These are phyloP conservation scores for Tympanuchus pallidicinctus DNA, from an alignment of 2,113 vertebrate genomes.

Conservation along the genomic window DNA sequence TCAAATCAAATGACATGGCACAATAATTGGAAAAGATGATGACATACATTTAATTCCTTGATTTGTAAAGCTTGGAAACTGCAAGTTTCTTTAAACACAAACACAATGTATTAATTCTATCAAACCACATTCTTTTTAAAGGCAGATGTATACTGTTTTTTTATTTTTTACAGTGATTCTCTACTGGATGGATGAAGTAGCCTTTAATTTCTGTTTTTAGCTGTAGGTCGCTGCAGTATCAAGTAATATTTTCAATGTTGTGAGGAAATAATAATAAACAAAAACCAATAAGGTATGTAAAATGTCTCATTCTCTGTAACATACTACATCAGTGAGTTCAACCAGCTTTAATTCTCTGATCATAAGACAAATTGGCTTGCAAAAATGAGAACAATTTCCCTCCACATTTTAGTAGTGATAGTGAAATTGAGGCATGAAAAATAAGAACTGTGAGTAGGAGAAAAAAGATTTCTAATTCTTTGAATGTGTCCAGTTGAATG, in stretches of 20 bases:
- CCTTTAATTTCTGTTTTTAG: background rate
- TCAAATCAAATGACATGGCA: background rate
- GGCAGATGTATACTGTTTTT: background rate
- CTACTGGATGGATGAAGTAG: background rate
- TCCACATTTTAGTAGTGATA: background rate
- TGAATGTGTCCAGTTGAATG: background rate
- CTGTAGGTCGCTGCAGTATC: background rate
- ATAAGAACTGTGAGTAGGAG: background rate
- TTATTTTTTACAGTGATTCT: background rate
- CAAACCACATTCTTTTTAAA: background rate
- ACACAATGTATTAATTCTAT: background rate
- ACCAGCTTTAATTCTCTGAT: background rate
- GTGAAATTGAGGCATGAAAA: background rate
- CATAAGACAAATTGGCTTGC: background rate
- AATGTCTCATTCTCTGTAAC: background rate
- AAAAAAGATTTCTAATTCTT: background rate
- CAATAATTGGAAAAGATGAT: background rate
- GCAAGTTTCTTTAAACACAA: background rate
- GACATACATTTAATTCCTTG: background rate
- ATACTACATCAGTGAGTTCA: background rate
- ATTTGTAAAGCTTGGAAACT: background rate
- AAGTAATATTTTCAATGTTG: background rate
- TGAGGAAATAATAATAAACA: background rate
- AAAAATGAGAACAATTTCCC: background rate
- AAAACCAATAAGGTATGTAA: background rate